Conservation (phyloP, 2,888 invertebrate genomes). For the Lochmaea crataegi region DNA sequence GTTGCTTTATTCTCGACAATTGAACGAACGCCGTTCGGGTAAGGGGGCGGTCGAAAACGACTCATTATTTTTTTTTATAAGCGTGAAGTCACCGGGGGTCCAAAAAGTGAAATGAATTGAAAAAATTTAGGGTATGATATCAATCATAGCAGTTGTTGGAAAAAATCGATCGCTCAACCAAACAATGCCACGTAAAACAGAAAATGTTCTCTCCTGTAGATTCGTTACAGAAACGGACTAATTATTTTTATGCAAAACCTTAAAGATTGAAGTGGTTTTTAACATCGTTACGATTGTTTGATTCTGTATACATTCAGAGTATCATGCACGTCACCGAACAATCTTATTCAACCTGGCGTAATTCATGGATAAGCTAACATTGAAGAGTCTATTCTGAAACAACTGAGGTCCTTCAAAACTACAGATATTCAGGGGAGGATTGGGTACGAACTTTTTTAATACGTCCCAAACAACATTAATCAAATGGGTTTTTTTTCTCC, state of each 20-base stretch:
- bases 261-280: not conserved
- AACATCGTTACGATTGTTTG: not conserved
- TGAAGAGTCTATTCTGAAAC: slow-evolving; percentile 3
- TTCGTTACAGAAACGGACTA: not conserved
- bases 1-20: slow-evolving; percentile 11
- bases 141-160: not conserved
- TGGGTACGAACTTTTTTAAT: not conserved
- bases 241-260: not conserved
- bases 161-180: no score
- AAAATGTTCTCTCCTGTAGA: no score
- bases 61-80: slow-evolving; percentile 14
- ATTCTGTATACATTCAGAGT: slow-evolving; percentile 1
- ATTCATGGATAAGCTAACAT: slow-evolving; percentile 13
- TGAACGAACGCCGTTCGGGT: not conserved
- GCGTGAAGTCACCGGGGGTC: slow-evolving; percentile 4
- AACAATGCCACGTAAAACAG: no score
- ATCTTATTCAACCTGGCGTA: slow-evolving; percentile 8
- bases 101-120: slow-evolving; percentile 12
- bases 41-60: slow-evolving; percentile 8
- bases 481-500: not conserved
- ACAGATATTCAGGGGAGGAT: not conserved
- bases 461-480: no score
- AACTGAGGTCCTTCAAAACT: not conserved
- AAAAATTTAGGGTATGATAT: slow-evolving; percentile 5
- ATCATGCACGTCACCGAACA: slow-evolving; percentile 1